A percentile compares a stretch with the other conserved stretches of the same genome.
Conservation (phyloP, 2,797 vertebrate genomes). For the Poecilia picta region DNA sequence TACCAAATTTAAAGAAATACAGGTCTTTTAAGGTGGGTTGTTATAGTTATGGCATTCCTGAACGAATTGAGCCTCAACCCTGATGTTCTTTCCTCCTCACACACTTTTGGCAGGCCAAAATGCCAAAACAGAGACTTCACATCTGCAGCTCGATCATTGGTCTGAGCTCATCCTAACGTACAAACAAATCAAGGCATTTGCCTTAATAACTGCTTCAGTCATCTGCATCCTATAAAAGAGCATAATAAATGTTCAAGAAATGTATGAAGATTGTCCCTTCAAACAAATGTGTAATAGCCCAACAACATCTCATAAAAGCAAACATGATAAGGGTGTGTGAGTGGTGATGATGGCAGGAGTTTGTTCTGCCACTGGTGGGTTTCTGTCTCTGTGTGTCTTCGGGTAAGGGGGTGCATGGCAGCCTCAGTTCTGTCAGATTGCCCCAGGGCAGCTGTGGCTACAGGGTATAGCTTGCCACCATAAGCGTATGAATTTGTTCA, state of each 20-base stretch:
- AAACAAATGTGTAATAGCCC: not conserved
- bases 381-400: too few relatives aligned
- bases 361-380: too few relatives aligned
- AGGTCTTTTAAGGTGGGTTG: not conserved
- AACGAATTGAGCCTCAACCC: not conserved
- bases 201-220: not conserved
- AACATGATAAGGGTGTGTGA: not conserved
- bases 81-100: not conserved
- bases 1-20: not conserved
- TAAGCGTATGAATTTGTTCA: too few relatives aligned
- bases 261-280: not conserved
- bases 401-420: too few relatives aligned
- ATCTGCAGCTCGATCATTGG: constrained; percentile 44
- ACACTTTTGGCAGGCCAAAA: constrained; percentile 7
- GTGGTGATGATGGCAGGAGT: too few relatives aligned
- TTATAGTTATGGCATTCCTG: not conserved
- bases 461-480: too few relatives aligned
- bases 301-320: not conserved
- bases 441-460: too few relatives aligned
- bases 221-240: not conserved
- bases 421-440: too few relatives aligned
- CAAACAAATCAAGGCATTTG: constrained; percentile 36
- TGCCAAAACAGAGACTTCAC: constrained; percentile 12
- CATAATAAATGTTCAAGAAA: not conserved
- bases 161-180: constrained; percentile 24